Evolutionary conservation across 2,888 invertebrate species (phyloP).

Genomic region (Archaeoteleia sp.): DNA sequence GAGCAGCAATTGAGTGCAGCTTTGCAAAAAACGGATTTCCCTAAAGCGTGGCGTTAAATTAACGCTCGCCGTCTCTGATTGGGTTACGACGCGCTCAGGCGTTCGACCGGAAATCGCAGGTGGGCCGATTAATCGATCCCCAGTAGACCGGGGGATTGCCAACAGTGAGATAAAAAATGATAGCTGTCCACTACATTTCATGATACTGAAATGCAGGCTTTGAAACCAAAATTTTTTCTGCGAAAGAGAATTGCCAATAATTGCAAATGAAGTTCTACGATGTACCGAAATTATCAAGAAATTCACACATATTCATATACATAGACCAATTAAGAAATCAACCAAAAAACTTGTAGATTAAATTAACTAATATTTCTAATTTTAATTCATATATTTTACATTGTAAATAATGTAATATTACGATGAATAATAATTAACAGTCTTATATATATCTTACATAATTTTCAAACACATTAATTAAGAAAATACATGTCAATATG

Average conservation of each 20-base stretch:
- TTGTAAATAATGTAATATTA: too few species aligned
- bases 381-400: too few species aligned
- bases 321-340: too few species aligned
- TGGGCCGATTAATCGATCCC: constrained; percentile 62
- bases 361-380: too few species aligned
- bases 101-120: constrained; percentile 62
- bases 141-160: constrained; percentile 50
- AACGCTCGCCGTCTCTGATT: constrained; percentile 69
- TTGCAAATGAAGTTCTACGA: constrained; percentile 34
- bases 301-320: constrained; percentile 39
- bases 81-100: constrained; percentile 56
- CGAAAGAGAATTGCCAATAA: constrained; percentile 32
- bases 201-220: constrained; percentile 30
- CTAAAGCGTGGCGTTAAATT: constrained; percentile 71
- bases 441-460: too few species aligned
- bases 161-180: constrained; percentile 52
- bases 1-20: constrained; percentile 62
- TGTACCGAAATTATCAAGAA: constrained; percentile 36
- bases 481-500: too few species aligned
- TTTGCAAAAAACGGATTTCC: constrained; percentile 68
- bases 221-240: constrained; percentile 29
- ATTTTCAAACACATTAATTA: too few species aligned
- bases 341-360: too few species aligned
- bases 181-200: constrained; percentile 39
- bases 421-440: too few species aligned